These are phyloP conservation scores for Hanleya hanleyi DNA, from an alignment of 2,888 invertebrate genomes.

Conservation along the genomic window DNA sequence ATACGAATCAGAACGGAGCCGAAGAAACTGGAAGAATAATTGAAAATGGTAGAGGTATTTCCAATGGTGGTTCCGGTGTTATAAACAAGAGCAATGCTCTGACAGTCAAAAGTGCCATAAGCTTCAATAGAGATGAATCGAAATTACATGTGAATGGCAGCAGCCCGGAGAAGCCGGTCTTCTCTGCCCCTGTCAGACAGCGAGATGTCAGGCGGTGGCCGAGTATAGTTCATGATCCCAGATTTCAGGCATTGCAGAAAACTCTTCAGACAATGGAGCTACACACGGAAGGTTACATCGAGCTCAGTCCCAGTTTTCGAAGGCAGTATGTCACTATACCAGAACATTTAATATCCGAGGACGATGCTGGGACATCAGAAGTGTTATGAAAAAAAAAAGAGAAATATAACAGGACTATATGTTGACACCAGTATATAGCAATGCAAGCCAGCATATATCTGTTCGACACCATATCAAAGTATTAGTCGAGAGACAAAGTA, in stretches of 20 bases:
- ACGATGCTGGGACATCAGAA: background rate
- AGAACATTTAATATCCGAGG: background rate
- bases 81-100: too few species aligned
- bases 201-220: background rate
- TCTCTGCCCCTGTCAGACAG: too few species aligned
- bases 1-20: too few species aligned
- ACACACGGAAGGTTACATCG: conserved; percentile 52
- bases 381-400: background rate
- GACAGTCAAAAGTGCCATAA: too few species aligned
- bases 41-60: too few species aligned
- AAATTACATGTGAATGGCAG: too few species aligned
- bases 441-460: background rate
- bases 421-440: background rate
- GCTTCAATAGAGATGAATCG: too few species aligned
- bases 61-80: too few species aligned
- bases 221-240: conserved; percentile 35
- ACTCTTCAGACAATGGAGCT: conserved; percentile 43
- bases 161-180: too few species aligned
- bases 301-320: conserved; percentile 54
- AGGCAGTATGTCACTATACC: conserved; percentile 1
- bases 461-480: too few species aligned
- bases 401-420: background rate
- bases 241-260: conserved; percentile 51
- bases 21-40: too few species aligned
- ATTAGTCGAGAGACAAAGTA: too few species aligned